Conservation (phyloP, 1,140 invertebrate species). For the Tyrophagus putrescentiae region DNA sequence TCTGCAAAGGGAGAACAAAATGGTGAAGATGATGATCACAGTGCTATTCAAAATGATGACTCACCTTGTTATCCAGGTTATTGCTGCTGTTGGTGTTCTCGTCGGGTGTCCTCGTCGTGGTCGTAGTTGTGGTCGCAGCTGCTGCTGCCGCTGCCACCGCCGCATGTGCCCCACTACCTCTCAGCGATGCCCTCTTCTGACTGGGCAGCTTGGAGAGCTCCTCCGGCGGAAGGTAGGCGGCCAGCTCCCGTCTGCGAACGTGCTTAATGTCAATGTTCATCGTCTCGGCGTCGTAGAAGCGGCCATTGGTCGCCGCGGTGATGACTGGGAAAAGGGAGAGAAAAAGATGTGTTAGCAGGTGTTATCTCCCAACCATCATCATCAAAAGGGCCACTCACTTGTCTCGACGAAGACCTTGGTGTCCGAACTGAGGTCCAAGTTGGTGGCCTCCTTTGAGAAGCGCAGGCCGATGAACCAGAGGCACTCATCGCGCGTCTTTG, state of each 20-base stretch:
- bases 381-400: slow-evolving; percentile 19
- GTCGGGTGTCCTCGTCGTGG: background rate
- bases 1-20: background rate
- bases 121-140: background rate
- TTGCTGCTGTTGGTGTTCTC: too few relatives aligned
- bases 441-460: slow-evolving; percentile 72
- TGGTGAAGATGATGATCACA: too few relatives aligned
- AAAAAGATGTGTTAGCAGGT: slow-evolving; percentile 14
- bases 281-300: slow-evolving; percentile 66
- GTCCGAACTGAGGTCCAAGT: slow-evolving; percentile 81
- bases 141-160: background rate
- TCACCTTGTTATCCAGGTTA: too few relatives aligned
- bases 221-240: background rate
- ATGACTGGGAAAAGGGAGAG: slow-evolving; percentile 41
- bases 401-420: slow-evolving; percentile 69
- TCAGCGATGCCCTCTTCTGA: background rate
- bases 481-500: slow-evolving; percentile 39
- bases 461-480: slow-evolving; percentile 96
- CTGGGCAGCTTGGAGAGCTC: background rate
- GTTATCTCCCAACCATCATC: background rate
- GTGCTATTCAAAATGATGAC: too few relatives aligned
- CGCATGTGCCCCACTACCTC: background rate
- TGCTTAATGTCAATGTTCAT: slow-evolving; percentile 69
- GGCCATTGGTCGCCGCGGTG: slow-evolving; percentile 48
- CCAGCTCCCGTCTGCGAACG: slow-evolving; percentile 37